Base-by-base conservation (phyloP, 2,888 invertebrate species). In the Sisyra terminalis region DNA sequence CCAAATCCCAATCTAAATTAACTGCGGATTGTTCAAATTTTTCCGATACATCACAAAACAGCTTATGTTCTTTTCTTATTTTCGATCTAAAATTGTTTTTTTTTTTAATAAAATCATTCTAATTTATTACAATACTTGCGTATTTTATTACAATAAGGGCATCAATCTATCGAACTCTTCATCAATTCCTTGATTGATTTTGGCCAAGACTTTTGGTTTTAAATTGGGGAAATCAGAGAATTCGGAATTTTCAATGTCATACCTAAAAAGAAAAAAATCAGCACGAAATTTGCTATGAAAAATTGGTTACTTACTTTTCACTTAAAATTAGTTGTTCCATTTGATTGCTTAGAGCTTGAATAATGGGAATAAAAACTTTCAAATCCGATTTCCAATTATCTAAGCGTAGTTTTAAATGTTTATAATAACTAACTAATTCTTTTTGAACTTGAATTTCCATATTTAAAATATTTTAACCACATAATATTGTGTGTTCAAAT, bases 401-500 rank as follows among this genome's bases (percentile, higher is more conserved):
- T 49, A 65, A 60, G 51, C 68, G 68, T 51, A 61, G 61, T 48
- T 66, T 66, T 48, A 73, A 64, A 53, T 57, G 61, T 37, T 66
- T 64, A 58, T 70, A 70, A 53, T 67, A 69, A 51, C 63, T 66
- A 52, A 66, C 57, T 37, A 73, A 57, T 53, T 67, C 62, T 52
- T 67, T 69, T 55, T 71, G 70, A 46, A 70, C 49, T 43, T 51
- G 50, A 8, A 48, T 49, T 39, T 45, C 46, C 52, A 52, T 51
- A 11, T 40, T 40, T 14, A 30, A 9, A 10, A 15, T 8, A 38
- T 8, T 15, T 38, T 5, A 5, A 24, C 7, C 24, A 24, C 24
- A 24, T 24, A 5, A 5, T 24, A 5, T 18, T 17, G 11, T 16
- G 16, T 16, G 11, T 38, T 5, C 2, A 14, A 37, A 37, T 5